Conservation (phyloP, 1,140 invertebrate genomes). For the Rhyzopertha dominica region DNA sequence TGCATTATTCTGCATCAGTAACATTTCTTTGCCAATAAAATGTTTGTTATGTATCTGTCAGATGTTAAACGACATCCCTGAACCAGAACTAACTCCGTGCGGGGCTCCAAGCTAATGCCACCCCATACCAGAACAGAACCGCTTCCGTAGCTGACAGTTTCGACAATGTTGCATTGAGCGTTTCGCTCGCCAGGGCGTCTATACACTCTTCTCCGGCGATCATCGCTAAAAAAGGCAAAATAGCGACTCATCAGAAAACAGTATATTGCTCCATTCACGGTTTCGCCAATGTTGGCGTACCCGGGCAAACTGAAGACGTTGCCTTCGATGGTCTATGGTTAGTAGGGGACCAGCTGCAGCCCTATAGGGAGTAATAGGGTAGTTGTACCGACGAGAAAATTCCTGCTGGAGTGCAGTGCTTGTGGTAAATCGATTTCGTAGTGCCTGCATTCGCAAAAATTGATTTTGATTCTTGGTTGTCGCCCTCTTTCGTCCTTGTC, state of each 20-base stretch:
- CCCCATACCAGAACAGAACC: conserved; percentile 39
- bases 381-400: conserved; percentile 14
- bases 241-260: conserved; percentile 13
- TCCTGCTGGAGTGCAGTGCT: conserved; percentile 7
- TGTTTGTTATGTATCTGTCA: too few relatives aligned
- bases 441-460: conserved; percentile 10
- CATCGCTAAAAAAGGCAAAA: conserved; percentile 15
- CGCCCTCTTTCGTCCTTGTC: conserved; percentile 15
- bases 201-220: conserved; percentile 25
- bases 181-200: conserved; percentile 29
- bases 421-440: conserved; percentile 16
- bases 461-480: conserved; percentile 11
- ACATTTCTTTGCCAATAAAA: too few relatives aligned
- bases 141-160: conserved; percentile 31
- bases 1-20: too few relatives aligned
- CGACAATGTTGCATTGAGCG: conserved; percentile 25
- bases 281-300: conserved; percentile 1
- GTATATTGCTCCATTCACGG: conserved; percentile 8
- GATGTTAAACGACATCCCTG: too few relatives aligned
- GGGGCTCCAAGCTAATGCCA: conserved; percentile 24
- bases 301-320: neutral
- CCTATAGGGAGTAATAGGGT: conserved; percentile 10
- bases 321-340: conserved; percentile 1
- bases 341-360: conserved; percentile 9
- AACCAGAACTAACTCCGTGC: conserved; percentile 11